Evolutionary conservation across 2,888 invertebrate genomes (phyloP), one percentile per base, ranked within the genome.

Genomic region (Rhimphoctona megacephalus): DNA sequence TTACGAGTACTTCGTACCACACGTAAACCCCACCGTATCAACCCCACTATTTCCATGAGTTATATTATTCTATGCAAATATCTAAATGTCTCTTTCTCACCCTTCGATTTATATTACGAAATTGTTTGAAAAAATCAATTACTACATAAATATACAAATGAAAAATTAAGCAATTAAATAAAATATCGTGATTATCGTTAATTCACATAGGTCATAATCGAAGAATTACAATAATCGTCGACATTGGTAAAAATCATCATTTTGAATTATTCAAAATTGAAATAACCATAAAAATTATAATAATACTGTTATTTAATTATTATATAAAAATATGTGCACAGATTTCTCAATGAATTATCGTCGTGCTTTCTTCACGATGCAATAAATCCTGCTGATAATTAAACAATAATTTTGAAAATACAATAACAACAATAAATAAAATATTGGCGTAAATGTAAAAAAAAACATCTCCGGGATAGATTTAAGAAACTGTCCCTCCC

Each of bases 401-500:
- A 61, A 61, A 61, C 43, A 61, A 70, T 61, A 61, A 61, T 30
- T 61, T 30, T 61, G 30, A 54, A 6, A 49, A 54, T n/a, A 72
- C 17, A 61, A 39, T 30, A 67, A 67, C n/a, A 54, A 82, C 43
- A 14, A 22, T 70, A 17, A 46, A 66, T 49, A 33, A 72, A 61
- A 52, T 25, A 69, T n/a, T 66, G 69, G 6, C 43, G 19, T 64
- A 22, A 67, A 64, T 49, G 22, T 30, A 83, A 70, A 73, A 54
- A 79, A 43, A 54, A 46, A 77, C 61, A 76, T 76, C 33, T 66
- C 30, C 54, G 54, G 64, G 39, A 72, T 73, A 73, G 73, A 79
- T 73, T 78, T 54, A 19, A 78, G 49, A 78, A 78, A 70, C 43
- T 78, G 66, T 83, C 66, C 72, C 78, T 83, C 46, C 78, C 66